Percentiles rank a stretch among this genome's conserved stretches.
Conservation (phyloP, 2,888 invertebrate species). For the Hyalella azteca region DNA sequence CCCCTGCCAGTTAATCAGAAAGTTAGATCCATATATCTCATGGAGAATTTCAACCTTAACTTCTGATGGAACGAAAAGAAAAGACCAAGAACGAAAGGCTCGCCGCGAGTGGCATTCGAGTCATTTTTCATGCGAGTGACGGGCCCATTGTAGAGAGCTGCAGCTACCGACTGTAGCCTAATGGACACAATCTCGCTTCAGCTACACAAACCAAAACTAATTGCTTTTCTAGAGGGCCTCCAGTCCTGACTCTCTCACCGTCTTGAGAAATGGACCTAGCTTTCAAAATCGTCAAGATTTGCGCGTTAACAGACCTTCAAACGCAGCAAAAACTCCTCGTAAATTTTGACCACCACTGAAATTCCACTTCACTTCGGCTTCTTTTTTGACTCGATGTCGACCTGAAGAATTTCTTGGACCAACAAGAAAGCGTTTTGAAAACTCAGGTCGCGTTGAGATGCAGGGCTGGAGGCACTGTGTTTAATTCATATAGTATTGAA, state of each 20-base stretch:
- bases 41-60: conserved; percentile 33
- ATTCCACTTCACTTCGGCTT: no score
- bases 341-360: no score
- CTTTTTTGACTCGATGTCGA: no score
- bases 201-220: neutral
- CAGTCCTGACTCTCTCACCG: neutral
- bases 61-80: conserved; percentile 25
- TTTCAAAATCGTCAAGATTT: neutral
- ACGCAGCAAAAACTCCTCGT: no score
- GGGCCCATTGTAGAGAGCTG: neutral
- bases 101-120: neutral
- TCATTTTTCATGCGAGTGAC: conserved; percentile 16
- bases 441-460: no score
- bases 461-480: no score
- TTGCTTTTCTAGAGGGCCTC: conserved; percentile 3
- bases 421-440: no score
- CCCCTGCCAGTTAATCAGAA: conserved; percentile 34
- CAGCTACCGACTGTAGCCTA: neutral
- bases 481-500: no score
- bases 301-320: no score
- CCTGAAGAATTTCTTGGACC: no score
- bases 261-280: no score
- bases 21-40: conserved; percentile 36
- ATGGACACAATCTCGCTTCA: conserved; percentile 10
- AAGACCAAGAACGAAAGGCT: neutral